Evolutionary conservation across 1,140 invertebrate genomes (phyloP), one percentile per base, ranked within the genome.

Genomic region (Macrotrachela quadricornifera): DNA sequence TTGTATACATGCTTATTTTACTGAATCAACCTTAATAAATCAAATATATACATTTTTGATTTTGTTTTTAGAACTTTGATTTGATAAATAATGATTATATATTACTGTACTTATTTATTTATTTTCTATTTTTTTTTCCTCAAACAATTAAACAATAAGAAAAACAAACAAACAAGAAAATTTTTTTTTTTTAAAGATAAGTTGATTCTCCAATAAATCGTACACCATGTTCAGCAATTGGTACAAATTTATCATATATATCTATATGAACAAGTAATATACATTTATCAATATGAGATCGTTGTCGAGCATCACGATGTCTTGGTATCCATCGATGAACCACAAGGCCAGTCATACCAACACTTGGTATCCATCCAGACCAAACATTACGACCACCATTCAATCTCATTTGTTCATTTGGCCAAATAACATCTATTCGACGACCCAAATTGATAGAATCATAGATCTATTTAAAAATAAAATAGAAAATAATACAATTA

Each of bases 201-300:
- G 21, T 30, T 8, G 21, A 30, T 30, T 30, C 21, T 4, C 21
- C 21, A 30, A 30, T 30, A 30, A 30, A 30, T 30, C 21, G 21
- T 0, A 90, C 79, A 46, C 84, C 85, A 62, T 77, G 76, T 66
- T 91, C 85, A 1, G 83, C 83, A 53, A 94, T 85, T 15, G 86
- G 86, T 50, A 94, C 85, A 69, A 79, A 91, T 59, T 80, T 82
- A 59, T 91, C 85, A 30, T 30, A 8, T 30, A 4, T 30, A 8
- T 84, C 83, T 49, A 91, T 83, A 67, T 86, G 81, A 1, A 94
- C 76, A n/a, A 94, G 75, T 1, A 90, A 70, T 41, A 94, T 85
- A 16, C 80, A 83, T 57, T 84, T 80, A 64, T 87, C 85, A 0
- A 88, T 79, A 63, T 90, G 83, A 13, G 85, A 90, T 9, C 86